These are phyloP conservation scores for Athene noctua DNA, from an alignment of 2,113 vertebrate species.

Conservation along the genomic window DNA sequence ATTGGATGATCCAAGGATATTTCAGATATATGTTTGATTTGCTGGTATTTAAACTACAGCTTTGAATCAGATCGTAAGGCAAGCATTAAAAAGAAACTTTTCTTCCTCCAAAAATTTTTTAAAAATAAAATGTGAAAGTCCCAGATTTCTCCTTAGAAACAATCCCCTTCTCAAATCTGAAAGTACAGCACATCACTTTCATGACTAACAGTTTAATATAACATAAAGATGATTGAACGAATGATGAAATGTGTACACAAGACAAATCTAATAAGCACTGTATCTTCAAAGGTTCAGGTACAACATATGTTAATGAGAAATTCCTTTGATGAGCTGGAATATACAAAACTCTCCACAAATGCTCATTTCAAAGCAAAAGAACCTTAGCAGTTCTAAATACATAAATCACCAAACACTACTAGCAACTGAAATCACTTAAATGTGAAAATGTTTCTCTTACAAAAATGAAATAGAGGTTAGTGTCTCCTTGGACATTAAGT, in stretches of 20 bases:
- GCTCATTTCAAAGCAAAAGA: background rate
- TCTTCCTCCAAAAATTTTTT: background rate
- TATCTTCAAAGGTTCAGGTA: constrained; percentile 10
- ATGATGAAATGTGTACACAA: background rate
- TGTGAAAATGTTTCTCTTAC: background rate
- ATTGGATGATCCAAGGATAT: background rate
- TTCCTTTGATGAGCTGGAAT: background rate
- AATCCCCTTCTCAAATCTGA: background rate
- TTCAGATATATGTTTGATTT: background rate
- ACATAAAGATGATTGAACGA: background rate
- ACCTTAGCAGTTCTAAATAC: background rate
- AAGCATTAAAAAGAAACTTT: background rate
- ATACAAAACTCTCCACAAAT: background rate
- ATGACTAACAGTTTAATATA: background rate
- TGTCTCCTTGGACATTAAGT: background rate
- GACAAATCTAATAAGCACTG: background rate
- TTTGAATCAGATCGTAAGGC: background rate
- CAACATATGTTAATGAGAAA: background rate
- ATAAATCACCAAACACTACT: background rate
- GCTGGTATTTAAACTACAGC: background rate
- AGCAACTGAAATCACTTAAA: background rate
- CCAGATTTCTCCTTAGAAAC: background rate
- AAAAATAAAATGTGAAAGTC: background rate
- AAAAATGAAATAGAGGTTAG: background rate
- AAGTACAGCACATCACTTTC: background rate